Evolutionary conservation across 2,113 vertebrate species (phyloP).

Genomic region (Engystomops pustulosus): DNA sequence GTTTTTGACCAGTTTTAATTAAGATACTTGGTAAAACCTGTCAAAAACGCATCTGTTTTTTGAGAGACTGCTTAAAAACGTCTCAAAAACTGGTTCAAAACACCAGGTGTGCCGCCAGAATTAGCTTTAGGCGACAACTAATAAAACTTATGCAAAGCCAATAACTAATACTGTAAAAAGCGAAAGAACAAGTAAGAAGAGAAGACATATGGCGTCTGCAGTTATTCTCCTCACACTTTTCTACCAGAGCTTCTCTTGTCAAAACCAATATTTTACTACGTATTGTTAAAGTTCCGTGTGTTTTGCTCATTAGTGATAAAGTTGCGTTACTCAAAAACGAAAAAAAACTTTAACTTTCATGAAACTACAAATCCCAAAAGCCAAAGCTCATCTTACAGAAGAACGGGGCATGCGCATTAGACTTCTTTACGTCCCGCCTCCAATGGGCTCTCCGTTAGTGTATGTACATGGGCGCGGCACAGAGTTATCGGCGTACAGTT

Average conservation of each 20-base stretch:
- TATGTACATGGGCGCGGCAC: neutral
- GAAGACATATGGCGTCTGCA: too few relatives aligned
- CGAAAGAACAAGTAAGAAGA: too few relatives aligned
- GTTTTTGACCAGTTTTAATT: too few relatives aligned
- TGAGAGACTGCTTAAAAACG: too few relatives aligned
- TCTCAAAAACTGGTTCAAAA: too few relatives aligned
- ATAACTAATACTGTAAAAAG: too few relatives aligned
- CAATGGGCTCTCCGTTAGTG: neutral
- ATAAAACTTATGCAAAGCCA: too few relatives aligned
- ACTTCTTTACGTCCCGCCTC: neutral
- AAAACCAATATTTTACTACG: neutral
- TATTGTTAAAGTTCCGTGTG: neutral
- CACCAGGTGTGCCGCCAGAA: too few relatives aligned
- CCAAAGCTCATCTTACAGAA: neutral
- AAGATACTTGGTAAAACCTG: too few relatives aligned
- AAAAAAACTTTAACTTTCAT: neutral
- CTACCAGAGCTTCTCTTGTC: neutral
- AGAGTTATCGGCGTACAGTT: too few relatives aligned
- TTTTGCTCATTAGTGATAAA: constrained; percentile 15
- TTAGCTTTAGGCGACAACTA: too few relatives aligned
- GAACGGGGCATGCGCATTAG: neutral
- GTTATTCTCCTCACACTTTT: neutral
- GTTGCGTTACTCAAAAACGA: neutral
- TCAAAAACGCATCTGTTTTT: too few relatives aligned
- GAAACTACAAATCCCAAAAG: constrained; percentile 26